A percentile compares a stretch with the other conserved stretches of the same genome.
Evolutionary conservation across 2,113 vertebrate genomes (phyloP).

Genomic region (Rallus limicola): DNA sequence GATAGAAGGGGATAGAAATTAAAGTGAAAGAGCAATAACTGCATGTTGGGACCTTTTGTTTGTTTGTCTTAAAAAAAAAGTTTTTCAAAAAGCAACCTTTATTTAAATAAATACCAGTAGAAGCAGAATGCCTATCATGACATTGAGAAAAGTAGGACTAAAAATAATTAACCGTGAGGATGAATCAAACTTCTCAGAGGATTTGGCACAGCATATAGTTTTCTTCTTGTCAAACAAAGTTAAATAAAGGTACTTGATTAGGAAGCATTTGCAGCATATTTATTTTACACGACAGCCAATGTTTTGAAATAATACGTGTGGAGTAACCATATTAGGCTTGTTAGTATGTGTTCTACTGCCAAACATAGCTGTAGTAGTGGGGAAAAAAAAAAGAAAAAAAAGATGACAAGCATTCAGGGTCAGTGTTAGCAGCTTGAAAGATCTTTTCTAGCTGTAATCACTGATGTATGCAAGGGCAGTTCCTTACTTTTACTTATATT

Average conservation of each 20-base stretch:
- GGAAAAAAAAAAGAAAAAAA: not conserved
- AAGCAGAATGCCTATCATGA: not conserved
- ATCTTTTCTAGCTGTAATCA: not conserved
- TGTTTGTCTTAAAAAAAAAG: not conserved
- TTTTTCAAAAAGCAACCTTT: not conserved
- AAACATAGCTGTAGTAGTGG: not conserved
- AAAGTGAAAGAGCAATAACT: not conserved
- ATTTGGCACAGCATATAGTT: not conserved
- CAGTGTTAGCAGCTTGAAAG: not conserved
- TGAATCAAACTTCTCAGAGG: not conserved
- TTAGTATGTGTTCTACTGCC: not conserved
- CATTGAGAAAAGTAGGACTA: not conserved
- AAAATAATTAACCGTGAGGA: not conserved
- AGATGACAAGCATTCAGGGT: not conserved
- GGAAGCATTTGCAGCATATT: not conserved
- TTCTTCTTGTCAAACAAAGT: not conserved
- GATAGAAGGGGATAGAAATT: not conserved
- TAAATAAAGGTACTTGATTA: not conserved
- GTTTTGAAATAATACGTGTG: not conserved
- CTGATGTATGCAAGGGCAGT: not conserved
- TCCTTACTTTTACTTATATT: not conserved
- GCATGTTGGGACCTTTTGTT: not conserved
- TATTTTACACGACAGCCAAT: not conserved
- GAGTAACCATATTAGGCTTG: not conserved
- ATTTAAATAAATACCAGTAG: not conserved